Percentiles rank a stretch among this genome's conserved stretches.
Evolutionary conservation across 2,113 vertebrate genomes (phyloP).

Genomic region (Passer montanus): DNA sequence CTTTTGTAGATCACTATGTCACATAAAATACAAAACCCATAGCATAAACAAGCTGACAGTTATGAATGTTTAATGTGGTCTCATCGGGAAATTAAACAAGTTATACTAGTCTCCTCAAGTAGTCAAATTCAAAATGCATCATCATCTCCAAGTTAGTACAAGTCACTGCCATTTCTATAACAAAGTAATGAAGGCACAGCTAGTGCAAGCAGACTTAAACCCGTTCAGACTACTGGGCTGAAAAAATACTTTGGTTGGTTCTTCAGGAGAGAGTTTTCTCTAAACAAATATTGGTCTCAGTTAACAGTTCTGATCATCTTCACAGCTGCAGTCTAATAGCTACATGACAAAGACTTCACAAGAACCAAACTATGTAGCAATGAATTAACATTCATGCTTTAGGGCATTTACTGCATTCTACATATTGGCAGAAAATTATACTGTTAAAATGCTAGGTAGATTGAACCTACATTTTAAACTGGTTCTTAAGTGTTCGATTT

Average conservation of each 20-base stretch:
- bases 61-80: constrained; percentile 70
- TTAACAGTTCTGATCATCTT: constrained; percentile 77
- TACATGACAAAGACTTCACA: constrained; percentile 90
- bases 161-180: constrained; percentile 78
- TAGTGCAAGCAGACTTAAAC: constrained; percentile 76
- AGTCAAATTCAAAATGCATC: constrained; percentile 64
- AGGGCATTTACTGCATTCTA: constrained; percentile 82
- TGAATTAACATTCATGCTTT: constrained; percentile 89
- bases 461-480: constrained; percentile 84
- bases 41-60: constrained; percentile 78
- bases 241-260: constrained; percentile 80
- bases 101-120: constrained; percentile 64
- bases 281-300: constrained; percentile 73
- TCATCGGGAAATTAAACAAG: constrained; percentile 74
- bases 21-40: constrained; percentile 78
- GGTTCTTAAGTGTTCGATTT: constrained; percentile 80
- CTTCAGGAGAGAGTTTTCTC: constrained; percentile 72
- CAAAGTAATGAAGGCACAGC: constrained; percentile 80
- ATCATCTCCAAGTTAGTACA: constrained; percentile 71
- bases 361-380: constrained; percentile 94
- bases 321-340: constrained; percentile 89
- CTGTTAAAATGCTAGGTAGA: constrained; percentile 91
- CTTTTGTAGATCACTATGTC: constrained; percentile 70
- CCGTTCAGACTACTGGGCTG: constrained; percentile 72
- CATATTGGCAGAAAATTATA: constrained; percentile 83